Conservation (phyloP, 2,888 invertebrate genomes). For the Pseudococcus longispinus region DNA sequence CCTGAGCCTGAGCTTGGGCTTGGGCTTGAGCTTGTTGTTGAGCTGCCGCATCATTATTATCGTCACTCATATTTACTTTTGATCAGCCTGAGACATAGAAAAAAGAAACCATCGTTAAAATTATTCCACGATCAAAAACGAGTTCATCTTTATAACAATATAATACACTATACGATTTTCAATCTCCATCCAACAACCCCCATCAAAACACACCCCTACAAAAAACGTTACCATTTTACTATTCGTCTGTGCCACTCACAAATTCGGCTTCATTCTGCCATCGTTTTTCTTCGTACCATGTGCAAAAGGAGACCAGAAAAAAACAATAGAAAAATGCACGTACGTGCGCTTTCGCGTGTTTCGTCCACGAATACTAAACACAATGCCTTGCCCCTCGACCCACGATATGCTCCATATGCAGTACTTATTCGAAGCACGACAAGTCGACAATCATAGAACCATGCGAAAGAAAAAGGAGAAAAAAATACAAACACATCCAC, state of each 20-base stretch:
- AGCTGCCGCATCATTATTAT: background rate
- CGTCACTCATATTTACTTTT: background rate
- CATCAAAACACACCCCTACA: background rate
- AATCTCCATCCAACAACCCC: background rate
- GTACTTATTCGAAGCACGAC: background rate
- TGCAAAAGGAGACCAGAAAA: background rate
- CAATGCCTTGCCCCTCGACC: background rate
- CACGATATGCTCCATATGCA: background rate
- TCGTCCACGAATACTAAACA: background rate
- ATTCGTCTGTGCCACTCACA: background rate
- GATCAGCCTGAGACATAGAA: background rate
- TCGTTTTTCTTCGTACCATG: background rate
- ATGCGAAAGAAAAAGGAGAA: background rate
- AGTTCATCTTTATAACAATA: background rate
- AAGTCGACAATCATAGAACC: background rate
- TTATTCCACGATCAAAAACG: background rate
- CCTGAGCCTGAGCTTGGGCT: background rate
- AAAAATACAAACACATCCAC: background rate
- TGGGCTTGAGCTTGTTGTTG: background rate
- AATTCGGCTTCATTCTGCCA: background rate
- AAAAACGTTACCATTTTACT: background rate
- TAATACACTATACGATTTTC: background rate
- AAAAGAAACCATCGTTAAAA: background rate
- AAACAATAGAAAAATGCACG: background rate
- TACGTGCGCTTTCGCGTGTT: background rate